Evolutionary conservation across 2,888 invertebrate genomes (phyloP).

Genomic region (Sinohyriopsis cumingii): DNA sequence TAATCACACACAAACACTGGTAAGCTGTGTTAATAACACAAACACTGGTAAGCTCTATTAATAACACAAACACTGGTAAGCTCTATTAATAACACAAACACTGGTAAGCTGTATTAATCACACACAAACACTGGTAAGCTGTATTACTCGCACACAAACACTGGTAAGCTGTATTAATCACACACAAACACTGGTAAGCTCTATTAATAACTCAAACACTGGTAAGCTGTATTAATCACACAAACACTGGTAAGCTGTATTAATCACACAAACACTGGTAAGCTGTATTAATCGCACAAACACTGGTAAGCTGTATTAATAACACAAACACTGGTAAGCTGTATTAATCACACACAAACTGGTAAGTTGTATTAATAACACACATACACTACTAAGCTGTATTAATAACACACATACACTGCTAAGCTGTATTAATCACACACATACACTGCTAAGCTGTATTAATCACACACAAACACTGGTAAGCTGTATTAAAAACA

Average conservation of each 20-base stretch:
- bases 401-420: constrained; percentile 69
- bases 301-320: constrained; percentile 67
- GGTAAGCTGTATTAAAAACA: constrained; percentile 65
- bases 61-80: constrained; percentile 70
- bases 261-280: constrained; percentile 70
- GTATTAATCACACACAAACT: constrained; percentile 68
- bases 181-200: constrained; percentile 70
- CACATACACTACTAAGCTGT: constrained; percentile 70
- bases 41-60: constrained; percentile 68
- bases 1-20: constrained; percentile 70
- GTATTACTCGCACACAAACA: constrained; percentile 69
- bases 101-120: constrained; percentile 65
- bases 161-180: constrained; percentile 65
- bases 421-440: constrained; percentile 65
- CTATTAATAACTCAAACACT: constrained; percentile 69
- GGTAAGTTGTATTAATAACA: constrained; percentile 66
- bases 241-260: constrained; percentile 68
- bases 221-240: constrained; percentile 67
- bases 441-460: constrained; percentile 70
- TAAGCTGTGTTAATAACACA: constrained; percentile 67
- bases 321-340: constrained; percentile 70
- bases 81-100: constrained; percentile 69
- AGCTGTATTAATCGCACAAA: constrained; percentile 68
- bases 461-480: constrained; percentile 69
- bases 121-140: constrained; percentile 70